These are phyloP conservation scores for Brachionus manjavacas DNA, from an alignment of 1,140 invertebrate species.

Conservation along the genomic window DNA sequence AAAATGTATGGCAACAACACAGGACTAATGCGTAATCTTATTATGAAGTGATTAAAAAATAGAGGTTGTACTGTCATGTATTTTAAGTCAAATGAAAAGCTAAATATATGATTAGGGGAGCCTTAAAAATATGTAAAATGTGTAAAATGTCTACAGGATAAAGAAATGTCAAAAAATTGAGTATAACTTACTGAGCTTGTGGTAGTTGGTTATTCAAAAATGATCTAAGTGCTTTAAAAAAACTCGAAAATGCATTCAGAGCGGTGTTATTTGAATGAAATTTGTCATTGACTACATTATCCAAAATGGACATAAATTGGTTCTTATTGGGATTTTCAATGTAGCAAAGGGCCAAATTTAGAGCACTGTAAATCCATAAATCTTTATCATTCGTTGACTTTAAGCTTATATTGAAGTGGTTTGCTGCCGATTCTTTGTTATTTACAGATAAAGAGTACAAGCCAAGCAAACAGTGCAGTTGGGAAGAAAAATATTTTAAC, in stretches of 20 bases:
- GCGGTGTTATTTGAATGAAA: background rate
- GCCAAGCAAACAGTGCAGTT: slow-evolving; percentile 29
- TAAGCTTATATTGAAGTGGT: slow-evolving; percentile 10
- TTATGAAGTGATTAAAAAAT: no score
- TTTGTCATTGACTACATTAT: slow-evolving; percentile 21
- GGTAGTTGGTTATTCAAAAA: background rate
- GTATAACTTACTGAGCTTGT: slow-evolving; percentile 11
- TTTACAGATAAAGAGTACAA: background rate
- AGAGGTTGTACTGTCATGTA: no score
- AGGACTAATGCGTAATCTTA: no score
- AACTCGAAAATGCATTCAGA: slow-evolving; percentile 13
- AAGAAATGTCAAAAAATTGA: background rate
- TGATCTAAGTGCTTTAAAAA: slow-evolving; percentile 23
- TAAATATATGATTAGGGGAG: no score
- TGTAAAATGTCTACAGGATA: no score
- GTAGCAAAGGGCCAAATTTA: slow-evolving; percentile 27
- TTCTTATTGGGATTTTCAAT: slow-evolving; percentile 14
- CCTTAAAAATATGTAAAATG: no score
- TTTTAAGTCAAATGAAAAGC: no score
- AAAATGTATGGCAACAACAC: no score
- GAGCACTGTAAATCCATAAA: background rate
- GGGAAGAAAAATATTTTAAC: background rate
- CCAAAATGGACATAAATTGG: slow-evolving; percentile 13
- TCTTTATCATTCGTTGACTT: slow-evolving; percentile 3
- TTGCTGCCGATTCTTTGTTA: background rate